Percentiles rank a stretch among this genome's conserved stretches.
These are phyloP conservation scores for Muscicapa adusta DNA, from an alignment of 2,113 vertebrate genomes.

Conservation along the genomic window DNA sequence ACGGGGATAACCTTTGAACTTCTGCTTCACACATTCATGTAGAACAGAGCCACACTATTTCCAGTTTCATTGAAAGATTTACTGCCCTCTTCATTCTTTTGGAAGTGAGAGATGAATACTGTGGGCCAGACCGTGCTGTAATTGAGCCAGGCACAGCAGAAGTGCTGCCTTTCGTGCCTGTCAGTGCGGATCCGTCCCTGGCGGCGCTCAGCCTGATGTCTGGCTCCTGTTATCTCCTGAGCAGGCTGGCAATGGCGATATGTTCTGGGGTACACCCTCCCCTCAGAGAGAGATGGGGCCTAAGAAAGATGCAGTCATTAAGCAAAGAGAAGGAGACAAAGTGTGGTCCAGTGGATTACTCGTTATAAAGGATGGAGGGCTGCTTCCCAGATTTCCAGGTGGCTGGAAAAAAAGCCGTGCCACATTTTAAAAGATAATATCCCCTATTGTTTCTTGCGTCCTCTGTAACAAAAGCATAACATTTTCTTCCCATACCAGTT, in stretches of 20 bases:
- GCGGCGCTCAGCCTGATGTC: rapidly evolving
- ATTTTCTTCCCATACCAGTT: background rate
- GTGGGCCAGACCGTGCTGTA: background rate
- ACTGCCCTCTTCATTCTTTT: background rate
- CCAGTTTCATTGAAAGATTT: background rate
- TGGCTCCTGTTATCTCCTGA: background rate
- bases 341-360: background rate
- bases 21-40: background rate
- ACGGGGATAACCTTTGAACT: background rate
- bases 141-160: background rate
- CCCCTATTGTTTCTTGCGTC: background rate
- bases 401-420: background rate
- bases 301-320: background rate
- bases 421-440: background rate
- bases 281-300: background rate
- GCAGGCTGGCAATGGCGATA: background rate
- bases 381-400: background rate
- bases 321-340: background rate
- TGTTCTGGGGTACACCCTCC: background rate
- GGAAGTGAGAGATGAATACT: background rate
- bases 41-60: background rate
- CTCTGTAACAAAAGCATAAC: background rate
- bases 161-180: background rate
- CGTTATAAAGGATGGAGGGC: background rate
- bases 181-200: rapidly evolving